These are phyloP conservation scores for Aphaenogaster floridana DNA, from an alignment of 1,140 invertebrate genomes.

Conservation along the genomic window DNA sequence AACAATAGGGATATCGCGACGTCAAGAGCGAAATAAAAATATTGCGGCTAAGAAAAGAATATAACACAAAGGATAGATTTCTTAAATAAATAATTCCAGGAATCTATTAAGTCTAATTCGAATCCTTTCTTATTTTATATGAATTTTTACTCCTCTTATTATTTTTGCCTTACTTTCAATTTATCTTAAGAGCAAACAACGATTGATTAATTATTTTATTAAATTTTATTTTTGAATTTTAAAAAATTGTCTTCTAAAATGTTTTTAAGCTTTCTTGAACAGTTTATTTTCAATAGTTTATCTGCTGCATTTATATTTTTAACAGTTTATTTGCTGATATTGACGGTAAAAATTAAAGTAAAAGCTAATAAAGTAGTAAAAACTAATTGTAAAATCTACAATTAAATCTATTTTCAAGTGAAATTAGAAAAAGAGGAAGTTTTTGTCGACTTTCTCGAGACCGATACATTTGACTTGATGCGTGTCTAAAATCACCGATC, in stretches of 20 bases:
- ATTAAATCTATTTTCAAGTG: background rate
- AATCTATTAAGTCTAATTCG: background rate
- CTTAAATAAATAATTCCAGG: constrained; percentile 1
- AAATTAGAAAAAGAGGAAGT: constrained; percentile 16
- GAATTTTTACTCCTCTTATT: background rate
- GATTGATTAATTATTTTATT: background rate
- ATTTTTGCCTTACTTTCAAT: constrained; percentile 10
- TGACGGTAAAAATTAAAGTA: background rate
- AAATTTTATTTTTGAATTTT: background rate
- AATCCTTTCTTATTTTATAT: background rate
- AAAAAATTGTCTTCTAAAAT: background rate
- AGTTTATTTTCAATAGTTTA: background rate
- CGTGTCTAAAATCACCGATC: constrained; percentile 48
- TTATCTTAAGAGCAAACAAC: background rate
- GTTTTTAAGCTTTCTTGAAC: background rate
- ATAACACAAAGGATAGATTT: background rate
- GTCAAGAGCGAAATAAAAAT: background rate
- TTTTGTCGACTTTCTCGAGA: constrained; percentile 51
- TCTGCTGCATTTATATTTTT: background rate
- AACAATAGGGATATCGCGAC: background rate
- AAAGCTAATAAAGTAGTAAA: no score
- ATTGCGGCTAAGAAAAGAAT: background rate
- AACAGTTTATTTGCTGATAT: background rate
- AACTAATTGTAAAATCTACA: background rate
- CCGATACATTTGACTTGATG: constrained; percentile 39